These are phyloP conservation scores for Proterorhinus semilunaris DNA, from an alignment of 2,113 vertebrate species.

Conservation along the genomic window DNA sequence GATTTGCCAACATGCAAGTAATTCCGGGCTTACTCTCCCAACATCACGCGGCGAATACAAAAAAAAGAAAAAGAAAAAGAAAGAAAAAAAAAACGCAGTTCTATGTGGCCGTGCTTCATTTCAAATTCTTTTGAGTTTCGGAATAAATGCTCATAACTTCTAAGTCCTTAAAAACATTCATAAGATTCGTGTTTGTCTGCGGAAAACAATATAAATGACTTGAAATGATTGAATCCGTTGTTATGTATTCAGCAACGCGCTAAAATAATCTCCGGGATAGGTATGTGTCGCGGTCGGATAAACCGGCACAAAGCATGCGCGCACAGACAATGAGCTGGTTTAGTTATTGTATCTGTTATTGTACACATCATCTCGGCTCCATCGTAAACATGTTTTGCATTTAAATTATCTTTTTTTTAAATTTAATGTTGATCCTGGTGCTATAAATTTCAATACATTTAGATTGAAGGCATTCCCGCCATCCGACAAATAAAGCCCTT, in stretches of 20 bases:
- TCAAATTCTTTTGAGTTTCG: conserved; percentile 35
- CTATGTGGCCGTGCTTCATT: conserved; percentile 19
- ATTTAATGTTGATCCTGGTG: no score
- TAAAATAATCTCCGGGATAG: background rate
- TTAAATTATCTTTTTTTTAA: background rate
- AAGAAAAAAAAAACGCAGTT: conserved; percentile 24
- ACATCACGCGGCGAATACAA: conserved; percentile 45
- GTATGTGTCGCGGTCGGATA: background rate
- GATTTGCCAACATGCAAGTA: conserved; percentile 68
- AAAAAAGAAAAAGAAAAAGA: background rate
- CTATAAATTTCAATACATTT: no score
- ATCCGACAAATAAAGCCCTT: no score
- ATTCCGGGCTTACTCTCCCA: conserved; percentile 58
- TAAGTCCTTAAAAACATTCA: conserved; percentile 12
- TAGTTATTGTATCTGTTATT: background rate
- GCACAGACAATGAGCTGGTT: background rate
- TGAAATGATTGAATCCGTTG: background rate
- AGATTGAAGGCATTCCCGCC: no score
- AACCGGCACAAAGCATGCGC: background rate
- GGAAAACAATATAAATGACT: conserved; percentile 10
- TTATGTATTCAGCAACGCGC: conserved; percentile 1
- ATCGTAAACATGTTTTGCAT: background rate
- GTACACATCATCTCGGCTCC: no score
- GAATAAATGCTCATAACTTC: conserved; percentile 10
- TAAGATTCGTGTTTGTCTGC: conserved; percentile 6